Base-by-base conservation (phyloP, 92 coral and sea anemone genomes). In the Diadumene lineata region DNA sequence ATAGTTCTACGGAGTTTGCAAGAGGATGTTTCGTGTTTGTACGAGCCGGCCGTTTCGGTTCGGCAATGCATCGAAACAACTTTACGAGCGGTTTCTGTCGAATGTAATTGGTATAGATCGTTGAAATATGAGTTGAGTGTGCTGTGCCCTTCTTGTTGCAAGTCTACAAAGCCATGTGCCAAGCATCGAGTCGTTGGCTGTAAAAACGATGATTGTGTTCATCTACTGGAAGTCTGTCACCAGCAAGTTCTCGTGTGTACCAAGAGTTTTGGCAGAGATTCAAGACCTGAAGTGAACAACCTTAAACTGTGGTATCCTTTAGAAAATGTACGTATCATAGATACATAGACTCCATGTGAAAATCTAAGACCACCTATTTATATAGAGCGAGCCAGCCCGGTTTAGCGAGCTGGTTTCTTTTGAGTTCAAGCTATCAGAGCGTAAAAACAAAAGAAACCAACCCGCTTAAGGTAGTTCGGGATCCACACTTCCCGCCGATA, bases 51-150 rank as follows among this genome's bases (percentile, higher is more conserved):
- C 24, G 73, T 66, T 27, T 48, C 38, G 30, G 72, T 83, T 27
- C 75, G 88, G 24, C 67, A 64, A 27, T 60, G 64, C 50, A 73
- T 87, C 63, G 84, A 77, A 73, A 34, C 77, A 26, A 73, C 84
- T n/a, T 62, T 87, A 44, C 56, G 50, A 25, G 82, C 60, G 29
- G 53, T 87, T 34, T 79, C 92, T 78, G 73, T 68, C 61, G 92
- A 87, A 56, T 87, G 82, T 68, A 77, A 72, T 15, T 87, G 88
- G 61, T 67, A 83, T 38, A 88, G 88, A 25, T 64, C 69, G 75
- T 72, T 87, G 85, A 72, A 72, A 44, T 83, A 78, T 72, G 74
- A 87, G 72, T 50, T 87, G 0, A 76, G 78, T 58, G 92, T 87
- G 62, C 51, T 75, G 21, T 87, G 92, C 60, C 85, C 92, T 1